Base-by-base conservation (phyloP, 2,113 vertebrate genomes). In the Osmerus eperlanus region DNA sequence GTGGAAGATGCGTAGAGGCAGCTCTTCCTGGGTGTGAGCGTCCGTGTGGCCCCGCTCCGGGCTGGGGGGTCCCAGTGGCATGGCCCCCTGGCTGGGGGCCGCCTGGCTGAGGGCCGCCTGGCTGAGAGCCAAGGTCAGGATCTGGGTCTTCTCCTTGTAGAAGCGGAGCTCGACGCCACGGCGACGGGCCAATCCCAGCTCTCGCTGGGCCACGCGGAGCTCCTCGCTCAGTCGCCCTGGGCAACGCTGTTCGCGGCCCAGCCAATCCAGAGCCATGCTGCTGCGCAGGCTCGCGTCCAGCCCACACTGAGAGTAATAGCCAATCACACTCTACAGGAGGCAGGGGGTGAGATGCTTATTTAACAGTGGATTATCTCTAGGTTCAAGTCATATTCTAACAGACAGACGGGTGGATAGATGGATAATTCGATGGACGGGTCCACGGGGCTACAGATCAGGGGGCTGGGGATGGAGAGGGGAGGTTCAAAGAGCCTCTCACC, bases 241-340 rank as follows among this genome's bases (percentile, higher is more conserved):
- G 29, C 85, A 80, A 41, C 71, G 83, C 70, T 86, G 87, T 78
- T 90, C 88, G 53, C 74, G 82, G 3, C 75, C 81, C 0, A 91
- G 86, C 89, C 89, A 91, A 28, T 91, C 89, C 83, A 91, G 81
- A 80, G 88, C 88, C 87, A 91, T 87, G 71, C 83, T 91, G 72
- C 88, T 90, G 61, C 84, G 82, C 80, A 88, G 81, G n/a, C 71
- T 81, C 73, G 89, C 88, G 53, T 89, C 85, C 21, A 90, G 84
- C 4, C 88, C 86, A 65, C 75, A 77, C 77, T 80, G 77, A 58
- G 81, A 80, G 66, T 90, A 91, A 73, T 90, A 88, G 28, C 73
- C 18, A 56, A 91, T 91, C 72, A 90, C 89, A 70, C 87, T 89
- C 89, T 91, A 47, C 70, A 53, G n/a, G 25, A 15, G 47, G 51